phyloP scores from a whole-genome alignment of 2,113 vertebrate genomes.

The Chloropsis cyanopogon region DNA sequence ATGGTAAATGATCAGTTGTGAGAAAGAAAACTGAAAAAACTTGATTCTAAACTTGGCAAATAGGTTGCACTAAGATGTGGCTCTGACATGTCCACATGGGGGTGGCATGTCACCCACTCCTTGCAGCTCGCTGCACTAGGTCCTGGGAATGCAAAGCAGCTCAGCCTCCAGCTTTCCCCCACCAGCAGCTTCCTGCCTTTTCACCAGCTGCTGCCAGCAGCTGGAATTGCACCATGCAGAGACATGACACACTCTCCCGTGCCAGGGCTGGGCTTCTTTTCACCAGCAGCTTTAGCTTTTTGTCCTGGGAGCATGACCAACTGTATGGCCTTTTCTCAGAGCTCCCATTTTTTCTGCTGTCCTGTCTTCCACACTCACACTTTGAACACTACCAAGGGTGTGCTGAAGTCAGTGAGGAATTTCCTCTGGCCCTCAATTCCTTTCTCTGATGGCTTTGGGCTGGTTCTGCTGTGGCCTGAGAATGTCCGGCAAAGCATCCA shows the following conservation, averaged over 20 bases:
- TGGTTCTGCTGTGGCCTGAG: background rate
- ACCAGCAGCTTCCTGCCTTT: background rate
- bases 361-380: background rate
- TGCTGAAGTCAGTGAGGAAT: background rate
- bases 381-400: background rate
- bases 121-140: background rate
- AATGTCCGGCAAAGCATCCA: background rate
- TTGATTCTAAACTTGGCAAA: slow-evolving; percentile 13
- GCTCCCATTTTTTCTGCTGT: background rate
- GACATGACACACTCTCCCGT: accelerated
- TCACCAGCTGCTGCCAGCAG: background rate
- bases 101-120: background rate
- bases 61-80: background rate
- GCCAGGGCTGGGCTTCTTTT: background rate
- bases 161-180: background rate
- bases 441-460: background rate
- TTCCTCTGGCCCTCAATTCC: background rate
- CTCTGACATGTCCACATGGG: background rate
- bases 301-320: background rate
- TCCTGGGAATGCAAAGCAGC: background rate
- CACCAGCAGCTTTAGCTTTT: background rate
- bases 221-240: background rate
- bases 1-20: slow-evolving; percentile 54
- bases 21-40: slow-evolving; percentile 70
- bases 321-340: background rate